Base-by-base conservation (phyloP, 2,888 invertebrate species). In the Ichneumon xanthorius region DNA sequence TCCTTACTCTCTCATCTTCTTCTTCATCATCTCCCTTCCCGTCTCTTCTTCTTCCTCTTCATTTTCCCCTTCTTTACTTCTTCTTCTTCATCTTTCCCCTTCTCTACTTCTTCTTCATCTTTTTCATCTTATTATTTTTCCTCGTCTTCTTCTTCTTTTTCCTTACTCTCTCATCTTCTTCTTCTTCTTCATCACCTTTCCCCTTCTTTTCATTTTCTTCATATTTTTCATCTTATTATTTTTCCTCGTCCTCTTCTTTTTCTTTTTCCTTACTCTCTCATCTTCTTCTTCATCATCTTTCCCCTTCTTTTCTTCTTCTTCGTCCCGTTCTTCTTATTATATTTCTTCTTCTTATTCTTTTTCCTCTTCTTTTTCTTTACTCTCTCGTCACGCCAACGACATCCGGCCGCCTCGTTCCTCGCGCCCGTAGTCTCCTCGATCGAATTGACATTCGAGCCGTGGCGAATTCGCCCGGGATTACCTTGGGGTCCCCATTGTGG, bases 381-480 rank as follows among this genome's bases (percentile, higher is more conserved):
- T 37, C 33, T 76, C 53, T 40, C 76, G 65, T 70, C 77, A 40
- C 30, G 58, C 71, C 71, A 50, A 50, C 33, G 63, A 48, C 71
- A 71, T 50, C 53, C 48, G 30, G 22, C 73, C 9, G 30, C 45
- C 50, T n/a, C 58, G 61, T 50, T 30, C 58, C 70, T 37, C 40
- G 48, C 40, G 58, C 45, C 37, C 26, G 3, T 14, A 79, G 45
- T 79, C 77, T 84, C 55, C 82, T 86, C 84, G 76, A 72, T 84
- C 86, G 83, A 82, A 86, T 83, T 86, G 82, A 83, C 86, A 83
- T 83, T 82, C 86, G 86, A 86, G 73, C 83, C 86, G 80, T 79
- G 88, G 88, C 87, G 88, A 84, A 84, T 89, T 90, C 87, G 70
- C 81, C 82, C 83, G 87, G 86, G 89, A 91, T 90, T 90, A 90